Evolutionary conservation across 2,888 invertebrate genomes (phyloP), one percentile per base, ranked within the genome.

Genomic region (Linnaemya tessellans): DNA sequence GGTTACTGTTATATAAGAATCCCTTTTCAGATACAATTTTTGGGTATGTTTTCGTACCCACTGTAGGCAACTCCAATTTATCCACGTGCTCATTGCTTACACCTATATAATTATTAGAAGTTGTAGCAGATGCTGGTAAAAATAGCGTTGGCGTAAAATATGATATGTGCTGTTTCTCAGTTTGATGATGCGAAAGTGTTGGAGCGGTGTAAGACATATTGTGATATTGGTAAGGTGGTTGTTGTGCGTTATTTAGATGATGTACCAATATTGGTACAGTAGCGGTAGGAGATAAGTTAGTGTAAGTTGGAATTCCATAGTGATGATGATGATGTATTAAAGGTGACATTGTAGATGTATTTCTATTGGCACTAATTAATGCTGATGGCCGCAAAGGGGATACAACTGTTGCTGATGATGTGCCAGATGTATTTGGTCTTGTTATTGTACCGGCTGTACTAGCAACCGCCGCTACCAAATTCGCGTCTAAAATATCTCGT

Each of bases 191-290:
- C 60, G 87, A 77, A 74, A 87, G 74, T 84, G 88, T 35, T 65
- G 84, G 84, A 41, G 86, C 84, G 22, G 86, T 71, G 80, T 88
- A 87, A 49, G 80, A 51, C 80, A 87, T 54, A 64, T 77, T 88
- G 62, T 86, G 87, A 64, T 84, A 88, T 67, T 86, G 88, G 58
- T 88, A 89, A 62, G 87, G 89, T 18, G 56, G 15, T 49, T 87
- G 88, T n/a, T 86, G 87, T 46, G 83, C n/a, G 79, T 71, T 87
- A 83, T 86, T 87, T 81, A 88, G 88, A 87, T 88, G 89, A 87
- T 88, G 88, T 87, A 89, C 88, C 88, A 88, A 87, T 81, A 90
- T 89, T 87, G 90, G 90, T 87, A 90, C 89, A 83, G 90, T 86
- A 88, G 88, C 88, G 89, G 89, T 88, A 89, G 86, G 80, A 81